Base-by-base conservation (phyloP, 2,113 vertebrate species). In the Tetraodon nigroviridis region DNA sequence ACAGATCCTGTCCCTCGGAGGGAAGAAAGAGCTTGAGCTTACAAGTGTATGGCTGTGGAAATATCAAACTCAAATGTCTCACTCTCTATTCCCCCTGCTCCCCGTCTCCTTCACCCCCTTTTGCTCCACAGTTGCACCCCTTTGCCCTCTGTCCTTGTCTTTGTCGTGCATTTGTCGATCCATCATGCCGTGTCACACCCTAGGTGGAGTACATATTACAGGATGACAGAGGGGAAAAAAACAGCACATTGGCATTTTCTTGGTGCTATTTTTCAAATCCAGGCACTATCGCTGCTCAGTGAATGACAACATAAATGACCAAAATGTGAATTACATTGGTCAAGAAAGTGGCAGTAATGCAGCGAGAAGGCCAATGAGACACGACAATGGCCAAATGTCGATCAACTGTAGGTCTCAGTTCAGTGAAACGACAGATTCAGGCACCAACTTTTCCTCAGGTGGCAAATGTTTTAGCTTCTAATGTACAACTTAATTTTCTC, bases 1-100 rank as follows among this genome's bases (percentile, higher is more conserved):
- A 86, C 86, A 51, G 80, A 84, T 79, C 83, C 80, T 82, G 84
- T 85, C 85, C 84, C 85, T 88, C 66, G 67, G 75, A 89, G 87
- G 87, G 79, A 84, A 78, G 82, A 82, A 89, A 89, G 71, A 78
- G 84, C 83, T 85, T 86, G 80, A 85, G 84, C 87, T 85, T 86
- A 87, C 87, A 86, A 85, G 86, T 84, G 75, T 82, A 83, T 55
- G 60, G 80, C 84, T 78, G 73, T 69, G 78, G 83, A 89, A 86
- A 89, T 88, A 88, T 84, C 87, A 87, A 87, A 80, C 76, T 88
- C 80, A 83, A 73, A 78, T 69, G 77, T 72, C 70, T 73, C 57
- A 64, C 73, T 54, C 78, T 82, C 67, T 49, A 50, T 76, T 27
- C 57, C 59, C 57, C 67, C 27, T 48, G 74, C 52, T 65, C 48